Conservation (phyloP, 1,140 invertebrate genomes). For the Ips nitidus region DNA sequence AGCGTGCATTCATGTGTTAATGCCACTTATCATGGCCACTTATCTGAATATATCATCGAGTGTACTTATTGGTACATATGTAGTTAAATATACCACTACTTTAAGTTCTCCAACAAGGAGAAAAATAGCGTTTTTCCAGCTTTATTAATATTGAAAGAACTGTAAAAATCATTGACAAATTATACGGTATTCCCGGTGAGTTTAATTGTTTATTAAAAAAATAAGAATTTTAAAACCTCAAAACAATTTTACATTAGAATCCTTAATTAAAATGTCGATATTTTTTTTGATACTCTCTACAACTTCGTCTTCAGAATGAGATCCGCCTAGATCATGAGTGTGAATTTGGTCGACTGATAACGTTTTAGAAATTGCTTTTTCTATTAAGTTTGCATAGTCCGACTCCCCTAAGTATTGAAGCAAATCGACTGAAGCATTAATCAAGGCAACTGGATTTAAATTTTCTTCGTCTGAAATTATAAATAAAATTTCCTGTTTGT, state of each 20-base stretch:
- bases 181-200: too few relatives aligned
- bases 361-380: slow-evolving; percentile 75
- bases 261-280: slow-evolving; percentile 22
- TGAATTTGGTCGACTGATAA: slow-evolving; percentile 77
- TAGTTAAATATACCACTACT: too few relatives aligned
- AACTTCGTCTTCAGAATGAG: slow-evolving; percentile 34
- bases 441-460: slow-evolving; percentile 94
- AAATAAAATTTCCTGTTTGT: background rate
- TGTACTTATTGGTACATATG: too few relatives aligned
- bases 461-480: slow-evolving; percentile 63
- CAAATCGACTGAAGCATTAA: slow-evolving; percentile 89
- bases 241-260: slow-evolving; percentile 6
- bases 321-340: slow-evolving; percentile 62
- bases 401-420: slow-evolving; percentile 83
- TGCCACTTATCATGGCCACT: too few relatives aligned
- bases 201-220: too few relatives aligned
- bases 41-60: too few relatives aligned
- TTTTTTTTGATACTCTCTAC: slow-evolving; percentile 42
- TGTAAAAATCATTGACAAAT: too few relatives aligned
- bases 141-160: too few relatives aligned
- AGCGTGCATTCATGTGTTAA: too few relatives aligned
- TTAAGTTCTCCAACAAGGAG: too few relatives aligned
- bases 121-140: too few relatives aligned
- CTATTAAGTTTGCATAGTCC: slow-evolving; percentile 74
- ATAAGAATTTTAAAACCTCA: background rate